A percentile compares a stretch with the other conserved stretches of the same genome.
These are phyloP conservation scores for Pluvianellus socialis DNA, from an alignment of 2,113 vertebrate genomes.

Conservation along the genomic window DNA sequence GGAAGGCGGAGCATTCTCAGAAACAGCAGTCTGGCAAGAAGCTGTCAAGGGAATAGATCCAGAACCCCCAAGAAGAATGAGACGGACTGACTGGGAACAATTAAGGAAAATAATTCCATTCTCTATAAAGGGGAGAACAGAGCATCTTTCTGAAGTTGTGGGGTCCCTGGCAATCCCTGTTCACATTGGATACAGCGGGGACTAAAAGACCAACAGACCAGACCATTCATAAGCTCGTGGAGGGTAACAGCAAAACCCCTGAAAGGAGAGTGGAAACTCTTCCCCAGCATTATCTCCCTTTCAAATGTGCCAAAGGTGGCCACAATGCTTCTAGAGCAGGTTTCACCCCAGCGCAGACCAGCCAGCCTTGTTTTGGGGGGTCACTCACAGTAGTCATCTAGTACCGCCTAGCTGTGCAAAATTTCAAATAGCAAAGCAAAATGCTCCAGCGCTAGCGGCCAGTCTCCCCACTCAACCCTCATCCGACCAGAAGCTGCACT, in stretches of 20 bases:
- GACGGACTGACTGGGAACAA: constrained; percentile 26
- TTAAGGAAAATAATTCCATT: neutral
- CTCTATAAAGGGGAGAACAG: neutral
- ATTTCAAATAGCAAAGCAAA: neutral
- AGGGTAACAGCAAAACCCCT: neutral
- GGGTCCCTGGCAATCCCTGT: neutral
- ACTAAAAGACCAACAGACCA: neutral
- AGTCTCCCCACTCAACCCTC: neutral
- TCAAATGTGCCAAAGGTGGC: neutral
- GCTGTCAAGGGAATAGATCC: constrained; percentile 53
- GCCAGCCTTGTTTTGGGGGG: neutral
- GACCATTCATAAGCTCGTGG: neutral
- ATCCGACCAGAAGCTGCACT: neutral
- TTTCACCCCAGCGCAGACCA: neutral
- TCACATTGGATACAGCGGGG: neutral
- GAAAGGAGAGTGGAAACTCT: neutral
- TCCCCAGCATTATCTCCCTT: neutral
- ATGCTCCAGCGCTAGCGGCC: neutral
- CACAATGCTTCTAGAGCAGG: neutral
- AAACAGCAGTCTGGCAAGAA: constrained; percentile 52
- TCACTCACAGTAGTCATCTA: neutral
- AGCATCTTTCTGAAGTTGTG: neutral
- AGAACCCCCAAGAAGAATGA: constrained; percentile 61
- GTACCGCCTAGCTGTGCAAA: neutral
- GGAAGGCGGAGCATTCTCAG: constrained; percentile 44